These are phyloP conservation scores for Sander vitreus DNA, from an alignment of 2,113 vertebrate genomes.

Conservation along the genomic window DNA sequence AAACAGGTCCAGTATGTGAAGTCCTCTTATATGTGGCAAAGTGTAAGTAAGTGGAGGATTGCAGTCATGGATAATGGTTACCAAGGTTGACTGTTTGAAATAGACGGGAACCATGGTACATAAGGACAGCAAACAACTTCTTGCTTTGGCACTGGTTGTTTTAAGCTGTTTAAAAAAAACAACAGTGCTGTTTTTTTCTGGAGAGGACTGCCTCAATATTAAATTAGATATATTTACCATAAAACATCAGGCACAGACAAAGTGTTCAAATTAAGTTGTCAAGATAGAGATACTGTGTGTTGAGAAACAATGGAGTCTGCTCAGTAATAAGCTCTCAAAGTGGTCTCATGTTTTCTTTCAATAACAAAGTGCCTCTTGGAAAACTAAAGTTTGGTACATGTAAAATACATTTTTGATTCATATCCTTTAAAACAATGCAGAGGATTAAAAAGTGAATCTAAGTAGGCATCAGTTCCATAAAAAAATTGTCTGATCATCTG, in stretches of 20 bases:
- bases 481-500: constrained; percentile 28
- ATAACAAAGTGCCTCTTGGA: constrained; percentile 50
- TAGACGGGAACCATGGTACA: background rate
- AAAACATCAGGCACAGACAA: constrained; percentile 32
- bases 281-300: constrained; percentile 26
- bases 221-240: constrained; percentile 42
- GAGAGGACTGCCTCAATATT: constrained; percentile 6
- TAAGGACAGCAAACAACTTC: background rate
- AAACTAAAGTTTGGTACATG: constrained; percentile 56
- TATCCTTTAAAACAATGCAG: constrained; percentile 35
- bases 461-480: constrained; percentile 12
- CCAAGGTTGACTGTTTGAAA: background rate
- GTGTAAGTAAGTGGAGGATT: background rate
- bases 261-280: constrained; percentile 43
- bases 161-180: constrained; percentile 17
- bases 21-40: background rate
- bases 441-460: constrained; percentile 50
- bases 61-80: background rate
- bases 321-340: constrained; percentile 47
- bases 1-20: background rate
- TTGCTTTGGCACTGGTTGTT: background rate
- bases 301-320: constrained; percentile 39
- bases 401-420: constrained; percentile 54
- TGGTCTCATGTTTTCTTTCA: constrained; percentile 34
- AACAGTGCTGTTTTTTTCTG: background rate